Conservation (phyloP, 2,113 vertebrate species). For the Carassius auratus region DNA sequence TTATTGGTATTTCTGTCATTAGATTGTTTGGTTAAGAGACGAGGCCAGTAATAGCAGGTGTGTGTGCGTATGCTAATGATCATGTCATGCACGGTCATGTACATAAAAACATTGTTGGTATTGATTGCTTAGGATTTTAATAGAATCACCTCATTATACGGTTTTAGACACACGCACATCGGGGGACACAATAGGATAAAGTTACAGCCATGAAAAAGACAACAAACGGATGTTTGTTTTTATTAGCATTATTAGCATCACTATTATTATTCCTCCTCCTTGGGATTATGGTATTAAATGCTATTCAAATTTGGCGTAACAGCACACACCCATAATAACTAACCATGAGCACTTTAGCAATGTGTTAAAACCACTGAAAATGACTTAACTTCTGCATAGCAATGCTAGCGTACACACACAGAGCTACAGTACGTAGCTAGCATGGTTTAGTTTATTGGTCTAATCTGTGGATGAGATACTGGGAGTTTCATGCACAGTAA, state of each 20-base stretch:
- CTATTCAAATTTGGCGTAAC: background rate
- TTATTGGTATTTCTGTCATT: conserved; percentile 21
- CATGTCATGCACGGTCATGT: background rate
- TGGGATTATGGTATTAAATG: background rate
- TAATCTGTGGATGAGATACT: background rate
- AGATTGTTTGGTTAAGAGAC: conserved; percentile 19
- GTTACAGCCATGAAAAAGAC: conserved; percentile 26
- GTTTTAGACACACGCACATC: conserved; percentile 2
- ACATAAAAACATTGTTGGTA: conserved; percentile 17
- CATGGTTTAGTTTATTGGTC: background rate
- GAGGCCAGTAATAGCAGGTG: conserved; percentile 14
- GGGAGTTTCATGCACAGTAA: background rate
- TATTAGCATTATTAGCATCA: background rate
- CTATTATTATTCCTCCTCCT: background rate
- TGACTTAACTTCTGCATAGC: background rate
- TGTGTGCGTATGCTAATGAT: conserved; percentile 12
- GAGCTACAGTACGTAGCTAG: background rate
- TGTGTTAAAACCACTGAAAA: no score
- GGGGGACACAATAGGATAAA: conserved; percentile 24
- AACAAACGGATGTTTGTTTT: conserved; percentile 34
- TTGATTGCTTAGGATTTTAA: background rate
- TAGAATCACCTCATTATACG: background rate
- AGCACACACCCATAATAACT: background rate
- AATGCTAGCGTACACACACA: background rate
- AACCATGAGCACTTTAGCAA: background rate